phyloP scores from a whole-genome alignment of 1,140 invertebrate species.

The Brachionus asplanchnoidis region DNA sequence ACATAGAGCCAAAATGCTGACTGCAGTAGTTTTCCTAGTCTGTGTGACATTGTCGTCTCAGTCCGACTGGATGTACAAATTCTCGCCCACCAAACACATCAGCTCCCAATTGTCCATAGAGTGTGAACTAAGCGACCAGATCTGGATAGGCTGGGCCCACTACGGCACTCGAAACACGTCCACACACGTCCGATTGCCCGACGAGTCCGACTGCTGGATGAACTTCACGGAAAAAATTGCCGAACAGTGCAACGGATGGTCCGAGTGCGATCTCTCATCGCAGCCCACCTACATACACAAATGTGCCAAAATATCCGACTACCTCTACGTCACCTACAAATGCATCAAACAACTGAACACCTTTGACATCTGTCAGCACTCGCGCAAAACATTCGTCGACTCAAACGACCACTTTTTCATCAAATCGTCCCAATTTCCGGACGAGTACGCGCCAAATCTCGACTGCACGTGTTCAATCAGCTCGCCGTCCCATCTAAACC shows the following conservation, averaged over 20 bases:
- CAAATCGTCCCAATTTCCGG: conserved; percentile 40
- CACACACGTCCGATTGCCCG: neutral
- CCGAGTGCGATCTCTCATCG: neutral
- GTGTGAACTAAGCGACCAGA: neutral
- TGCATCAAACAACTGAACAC: conserved; percentile 25
- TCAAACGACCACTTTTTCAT: neutral
- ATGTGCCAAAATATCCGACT: conserved; percentile 18
- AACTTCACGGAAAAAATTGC: conserved; percentile 41
- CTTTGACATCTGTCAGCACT: conserved; percentile 15
- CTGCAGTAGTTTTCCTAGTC: neutral
- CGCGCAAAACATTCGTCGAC: neutral
- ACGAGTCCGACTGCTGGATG: conserved; percentile 37
- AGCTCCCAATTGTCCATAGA: conserved; percentile 17
- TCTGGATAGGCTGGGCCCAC: conserved; percentile 38
- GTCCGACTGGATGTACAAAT: conserved; percentile 36
- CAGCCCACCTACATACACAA: conserved; percentile 30
- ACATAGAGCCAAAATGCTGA: neutral
- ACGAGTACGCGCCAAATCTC: neutral
- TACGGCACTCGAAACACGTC: conserved; percentile 1
- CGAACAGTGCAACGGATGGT: conserved; percentile 38
- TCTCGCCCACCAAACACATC: neutral
- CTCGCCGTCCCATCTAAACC: neutral
- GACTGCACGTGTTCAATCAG: conserved; percentile 12
- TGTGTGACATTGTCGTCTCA: neutral
- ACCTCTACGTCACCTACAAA: conserved; percentile 28